These are phyloP conservation scores for Helostoma temminkii DNA, from an alignment of 2,797 vertebrate genomes.

Conservation along the genomic window DNA sequence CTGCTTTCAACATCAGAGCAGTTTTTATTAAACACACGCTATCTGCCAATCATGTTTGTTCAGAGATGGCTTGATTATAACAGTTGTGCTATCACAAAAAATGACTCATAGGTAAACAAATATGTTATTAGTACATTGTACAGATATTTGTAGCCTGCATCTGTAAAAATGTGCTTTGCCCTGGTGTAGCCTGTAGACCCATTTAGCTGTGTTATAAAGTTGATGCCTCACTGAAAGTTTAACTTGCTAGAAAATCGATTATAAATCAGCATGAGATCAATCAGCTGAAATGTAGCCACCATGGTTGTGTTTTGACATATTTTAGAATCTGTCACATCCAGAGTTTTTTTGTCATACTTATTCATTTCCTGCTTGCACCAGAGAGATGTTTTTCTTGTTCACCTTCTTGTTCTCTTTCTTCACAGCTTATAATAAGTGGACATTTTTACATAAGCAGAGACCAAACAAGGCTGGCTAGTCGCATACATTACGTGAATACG, in stretches of 20 bases:
- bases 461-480: slow-evolving; percentile 10
- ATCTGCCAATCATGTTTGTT: slow-evolving; percentile 15
- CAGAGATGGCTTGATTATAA: neutral
- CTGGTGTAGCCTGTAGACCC: slow-evolving; percentile 4
- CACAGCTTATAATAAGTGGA: slow-evolving; percentile 29
- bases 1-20: slow-evolving; percentile 19
- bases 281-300: slow-evolving; percentile 3
- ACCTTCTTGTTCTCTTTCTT: neutral
- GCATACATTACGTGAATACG: slow-evolving; percentile 59
- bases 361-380: neutral
- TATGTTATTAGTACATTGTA: neutral
- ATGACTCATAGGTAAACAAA: slow-evolving; percentile 3
- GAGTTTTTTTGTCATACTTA: neutral
- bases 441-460: slow-evolving; percentile 22
- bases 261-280: slow-evolving; percentile 27
- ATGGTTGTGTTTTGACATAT: neutral
- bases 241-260: slow-evolving; percentile 8
- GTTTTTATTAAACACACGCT: slow-evolving; percentile 35
- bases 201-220: slow-evolving; percentile 8
- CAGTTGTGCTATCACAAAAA: slow-evolving; percentile 5
- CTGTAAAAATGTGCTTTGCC: neutral
- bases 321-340: neutral
- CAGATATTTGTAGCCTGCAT: slow-evolving; percentile 17
- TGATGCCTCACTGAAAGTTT: slow-evolving; percentile 16
- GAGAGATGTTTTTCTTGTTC: neutral